Base-by-base conservation (phyloP, 2,888 invertebrate genomes). In the Chalcosyrphus nemorum region DNA sequence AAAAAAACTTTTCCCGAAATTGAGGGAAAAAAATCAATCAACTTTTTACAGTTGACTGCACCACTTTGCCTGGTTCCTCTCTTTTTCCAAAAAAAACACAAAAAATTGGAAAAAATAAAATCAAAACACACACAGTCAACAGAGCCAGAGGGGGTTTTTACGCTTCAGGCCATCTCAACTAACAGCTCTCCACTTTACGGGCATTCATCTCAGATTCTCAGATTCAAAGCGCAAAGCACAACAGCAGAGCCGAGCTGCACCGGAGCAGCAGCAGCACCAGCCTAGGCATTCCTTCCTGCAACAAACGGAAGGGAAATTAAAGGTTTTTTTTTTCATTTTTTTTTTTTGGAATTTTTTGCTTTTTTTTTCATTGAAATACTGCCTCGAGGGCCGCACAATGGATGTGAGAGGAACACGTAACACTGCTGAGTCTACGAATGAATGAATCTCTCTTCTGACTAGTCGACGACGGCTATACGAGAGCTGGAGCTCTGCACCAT, bases 221-320 rank as follows among this genome's bases (percentile, higher is more conserved):
- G 50, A n/a, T n/a, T n/a, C 72, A 74, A 72, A 76, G 47, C 52
- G 72, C 19, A 61, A 50, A 74, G 19, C 59, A 50, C 52, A 50
- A 27, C 35, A 32, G 38, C 35, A n/a, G 56, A 45, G 52, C 41
- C 41, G n/a, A n/a, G 11, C 5, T 13, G 41, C 66, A 17, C 21
- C 29, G 13, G 21, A 57, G 57, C 35, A 57, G 50, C 35, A 59
- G 38, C 19, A 24, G 17, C 11, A n/a, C n/a, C n/a, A 38, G 70
- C 50, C 45, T 21, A 61, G 45, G 68, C 63, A 70, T 77, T 61
- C 54, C 70, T 70, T 77, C 70, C 77, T 77, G 81, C 57, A 65
- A 66, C 74, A 80, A 80, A 75, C 84, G 80, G 84, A 84, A 84
- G 74, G 74, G 80, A 84, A 84, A 84, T 80, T 84, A 75, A 84